Evolutionary conservation across 2,113 vertebrate species (phyloP).

Genomic region (Trichechus manatus): DNA sequence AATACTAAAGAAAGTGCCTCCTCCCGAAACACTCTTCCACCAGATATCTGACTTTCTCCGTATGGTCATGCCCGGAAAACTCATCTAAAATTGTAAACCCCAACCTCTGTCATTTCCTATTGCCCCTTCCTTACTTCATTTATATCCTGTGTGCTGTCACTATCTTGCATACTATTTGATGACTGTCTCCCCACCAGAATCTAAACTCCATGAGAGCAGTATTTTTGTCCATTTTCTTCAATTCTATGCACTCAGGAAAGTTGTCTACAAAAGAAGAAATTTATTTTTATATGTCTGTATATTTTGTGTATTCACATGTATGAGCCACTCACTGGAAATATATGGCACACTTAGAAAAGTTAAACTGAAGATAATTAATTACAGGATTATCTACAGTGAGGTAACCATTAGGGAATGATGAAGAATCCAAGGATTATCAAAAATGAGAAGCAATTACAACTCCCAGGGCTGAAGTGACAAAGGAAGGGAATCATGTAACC

Average conservation of each 20-base stretch:
- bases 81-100: background rate
- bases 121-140: background rate
- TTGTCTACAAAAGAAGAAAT: background rate
- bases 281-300: background rate
- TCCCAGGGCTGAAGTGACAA: background rate
- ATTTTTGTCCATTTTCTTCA: background rate
- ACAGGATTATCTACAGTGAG: background rate
- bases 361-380: background rate
- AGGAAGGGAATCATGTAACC: background rate
- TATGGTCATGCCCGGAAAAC: background rate
- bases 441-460: background rate
- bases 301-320: background rate
- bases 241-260: background rate
- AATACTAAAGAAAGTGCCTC: background rate
- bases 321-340: background rate
- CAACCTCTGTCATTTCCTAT: background rate
- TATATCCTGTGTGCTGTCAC: background rate
- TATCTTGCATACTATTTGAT: background rate
- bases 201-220: background rate
- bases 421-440: background rate
- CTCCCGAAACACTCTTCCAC: background rate
- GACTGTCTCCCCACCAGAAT: background rate
- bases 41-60: background rate
- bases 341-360: background rate
- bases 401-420: background rate